A percentile compares a stretch with the other conserved stretches of the same genome.
phyloP scores from a whole-genome alignment of 2,113 vertebrate species.

The Ariopsis seemanni region DNA sequence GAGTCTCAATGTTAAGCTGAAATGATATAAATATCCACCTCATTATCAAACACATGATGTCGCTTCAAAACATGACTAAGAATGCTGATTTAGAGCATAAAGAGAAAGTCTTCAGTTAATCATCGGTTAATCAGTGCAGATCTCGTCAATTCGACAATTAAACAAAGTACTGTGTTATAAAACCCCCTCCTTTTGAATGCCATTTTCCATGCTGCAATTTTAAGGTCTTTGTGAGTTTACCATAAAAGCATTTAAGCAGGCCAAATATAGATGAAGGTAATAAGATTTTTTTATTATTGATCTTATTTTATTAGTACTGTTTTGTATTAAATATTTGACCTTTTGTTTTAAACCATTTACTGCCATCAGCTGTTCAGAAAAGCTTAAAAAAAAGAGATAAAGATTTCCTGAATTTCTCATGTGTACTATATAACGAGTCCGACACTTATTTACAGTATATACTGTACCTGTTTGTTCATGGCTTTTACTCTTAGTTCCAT shows the following conservation, averaged over 20 bases:
- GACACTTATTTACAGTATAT: slow-evolving; percentile 12
- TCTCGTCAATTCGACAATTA: too few relatives aligned
- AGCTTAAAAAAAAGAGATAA: background rate
- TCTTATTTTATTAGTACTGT: background rate
- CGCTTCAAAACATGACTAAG: background rate
- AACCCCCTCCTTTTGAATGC: background rate
- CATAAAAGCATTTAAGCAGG: background rate
- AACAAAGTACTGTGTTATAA: too few relatives aligned
- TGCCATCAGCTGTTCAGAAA: background rate
- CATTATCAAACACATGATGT: background rate
- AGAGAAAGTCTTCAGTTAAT: background rate
- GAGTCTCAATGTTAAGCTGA: background rate
- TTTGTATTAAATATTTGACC: background rate
- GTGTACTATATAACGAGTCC: slow-evolving; percentile 22
- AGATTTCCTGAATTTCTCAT: slow-evolving; percentile 6
- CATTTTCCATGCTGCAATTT: too few relatives aligned
- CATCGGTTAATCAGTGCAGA: background rate
- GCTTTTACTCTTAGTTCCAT: slow-evolving; percentile 21
- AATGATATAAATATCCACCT: background rate
- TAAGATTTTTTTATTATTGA: background rate
- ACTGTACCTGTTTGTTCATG: background rate
- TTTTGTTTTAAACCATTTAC: slow-evolving; percentile 17
- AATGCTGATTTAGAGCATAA: slow-evolving; percentile 5
- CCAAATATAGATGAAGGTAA: background rate
- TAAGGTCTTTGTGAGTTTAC: background rate